Evolutionary conservation across 2,888 invertebrate genomes (phyloP), one percentile per base, ranked within the genome.

Genomic region (Drosophila austrosaltans): DNA sequence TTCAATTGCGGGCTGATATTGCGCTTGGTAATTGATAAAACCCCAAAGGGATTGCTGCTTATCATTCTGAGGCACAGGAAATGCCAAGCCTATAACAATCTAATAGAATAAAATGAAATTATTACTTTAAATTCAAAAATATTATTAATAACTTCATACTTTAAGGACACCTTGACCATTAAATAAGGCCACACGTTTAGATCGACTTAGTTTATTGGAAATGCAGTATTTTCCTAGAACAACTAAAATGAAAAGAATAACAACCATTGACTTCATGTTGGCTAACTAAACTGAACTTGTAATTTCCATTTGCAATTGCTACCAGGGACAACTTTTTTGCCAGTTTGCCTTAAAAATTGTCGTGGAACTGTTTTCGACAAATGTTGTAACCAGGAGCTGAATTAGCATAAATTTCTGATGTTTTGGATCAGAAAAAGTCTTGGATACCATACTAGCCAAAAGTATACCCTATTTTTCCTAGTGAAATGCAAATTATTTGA

Each of bases 11-110:
- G 90, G 90, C 0, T 74, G 25, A 60, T 88, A 92, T 40, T 91
- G 91, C 16, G 75, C 61, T 72, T 91, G 91, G 0, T 91, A 28
- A 53, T 90, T 88, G 32, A 89, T 85, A 30, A 88, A 88, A 36
- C 81, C 77, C 71, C 77, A 78, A 44, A 91, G 69, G 0, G 90
- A 90, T 20, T 90, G 89, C 4, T 76, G 71, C 54, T 79, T 87
- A 40, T 90, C 89, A 3, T 66, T 42, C 54, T 88, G 82, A 4
- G 76, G 73, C 0, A 91, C 63, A 1, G 92, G 92, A 78, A 87
- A 82, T 0, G 91, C 89, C 1, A 86, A 62, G 39, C 90, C 88
- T 0, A 75, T 59, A 1, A 91, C 91, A 6, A 91, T 58, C 91
- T 91, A 22, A 6, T 3, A 4, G 4, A 48, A 10, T 25, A 25